Conservation (phyloP, 1,140 invertebrate species). For the Bicyclus anynana region DNA sequence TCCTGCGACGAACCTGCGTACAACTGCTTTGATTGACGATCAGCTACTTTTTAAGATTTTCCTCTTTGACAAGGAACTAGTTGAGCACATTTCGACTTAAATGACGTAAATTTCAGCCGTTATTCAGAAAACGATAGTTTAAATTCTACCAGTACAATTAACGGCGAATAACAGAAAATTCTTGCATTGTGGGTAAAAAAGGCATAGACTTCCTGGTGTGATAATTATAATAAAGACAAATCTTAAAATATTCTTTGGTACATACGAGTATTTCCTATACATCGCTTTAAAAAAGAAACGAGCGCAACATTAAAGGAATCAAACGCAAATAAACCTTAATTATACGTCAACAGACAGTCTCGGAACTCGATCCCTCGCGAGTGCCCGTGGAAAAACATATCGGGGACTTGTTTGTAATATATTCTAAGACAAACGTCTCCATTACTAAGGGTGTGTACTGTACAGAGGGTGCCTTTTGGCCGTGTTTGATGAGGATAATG, state of each 20-base stretch:
- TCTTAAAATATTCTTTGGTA: too few relatives aligned
- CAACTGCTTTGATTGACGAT: background rate
- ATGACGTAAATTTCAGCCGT: too few relatives aligned
- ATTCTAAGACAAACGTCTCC: constrained; percentile 53
- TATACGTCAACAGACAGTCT: constrained; percentile 2
- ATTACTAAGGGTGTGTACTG: constrained; percentile 29
- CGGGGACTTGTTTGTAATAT: constrained; percentile 24
- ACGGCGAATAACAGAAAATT: too few relatives aligned
- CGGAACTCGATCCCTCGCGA: background rate
- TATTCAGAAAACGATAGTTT: too few relatives aligned
- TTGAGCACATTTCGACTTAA: too few relatives aligned
- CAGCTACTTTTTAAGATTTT: background rate
- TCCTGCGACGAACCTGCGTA: background rate
- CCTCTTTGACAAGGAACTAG: background rate
- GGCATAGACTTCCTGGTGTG: too few relatives aligned
- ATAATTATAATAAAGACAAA: too few relatives aligned
- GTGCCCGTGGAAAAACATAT: constrained; percentile 22
- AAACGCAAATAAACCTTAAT: constrained; percentile 11
- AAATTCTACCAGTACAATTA: too few relatives aligned
- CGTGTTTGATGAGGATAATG: constrained; percentile 6
- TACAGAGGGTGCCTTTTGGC: constrained; percentile 1
- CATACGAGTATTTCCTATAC: background rate
- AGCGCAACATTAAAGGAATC: background rate
- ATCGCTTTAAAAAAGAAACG: background rate
- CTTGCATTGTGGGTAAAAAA: too few relatives aligned